phyloP scores from a whole-genome alignment of 92 coral and sea anemone genomes.

The Phenganax subtilis region DNA sequence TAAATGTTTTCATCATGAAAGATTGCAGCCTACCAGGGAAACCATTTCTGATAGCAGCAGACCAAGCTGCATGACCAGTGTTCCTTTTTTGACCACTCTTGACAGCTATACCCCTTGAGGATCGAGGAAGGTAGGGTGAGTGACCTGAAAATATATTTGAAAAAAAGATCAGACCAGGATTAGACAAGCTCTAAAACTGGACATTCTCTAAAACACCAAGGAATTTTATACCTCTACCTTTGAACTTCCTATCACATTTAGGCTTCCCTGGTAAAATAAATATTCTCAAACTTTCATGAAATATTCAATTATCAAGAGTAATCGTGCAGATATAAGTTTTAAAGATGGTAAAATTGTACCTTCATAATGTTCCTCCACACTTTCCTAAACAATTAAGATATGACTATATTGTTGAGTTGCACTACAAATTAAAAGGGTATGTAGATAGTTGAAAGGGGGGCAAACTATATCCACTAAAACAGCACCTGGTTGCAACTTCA shows the following conservation, averaged over 20 bases:
- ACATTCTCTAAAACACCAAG: background rate
- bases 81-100: conserved; percentile 1
- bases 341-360: background rate
- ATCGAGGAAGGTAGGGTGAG: background rate
- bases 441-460: background rate
- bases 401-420: background rate
- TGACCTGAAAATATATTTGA: conserved; percentile 6
- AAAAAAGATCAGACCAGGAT: background rate
- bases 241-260: conserved; percentile 1
- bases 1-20: background rate
- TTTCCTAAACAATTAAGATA: background rate
- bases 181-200: background rate
- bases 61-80: conserved; percentile 39
- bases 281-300: background rate
- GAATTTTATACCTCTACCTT: background rate
- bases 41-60: conserved; percentile 40
- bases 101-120: background rate
- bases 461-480: too few relatives aligned
- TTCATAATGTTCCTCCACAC: background rate
- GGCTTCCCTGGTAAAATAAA: conserved; percentile 11
- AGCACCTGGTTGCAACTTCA: too few relatives aligned
- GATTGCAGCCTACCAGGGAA: background rate
- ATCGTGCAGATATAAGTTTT: background rate
- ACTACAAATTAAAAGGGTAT: background rate
- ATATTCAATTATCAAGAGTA: background rate